A percentile compares a stretch with the other conserved stretches of the same genome.
Evolutionary conservation across 92 coral and sea anemone genomes (phyloP).

Genomic region (Heteractis magnifica): DNA sequence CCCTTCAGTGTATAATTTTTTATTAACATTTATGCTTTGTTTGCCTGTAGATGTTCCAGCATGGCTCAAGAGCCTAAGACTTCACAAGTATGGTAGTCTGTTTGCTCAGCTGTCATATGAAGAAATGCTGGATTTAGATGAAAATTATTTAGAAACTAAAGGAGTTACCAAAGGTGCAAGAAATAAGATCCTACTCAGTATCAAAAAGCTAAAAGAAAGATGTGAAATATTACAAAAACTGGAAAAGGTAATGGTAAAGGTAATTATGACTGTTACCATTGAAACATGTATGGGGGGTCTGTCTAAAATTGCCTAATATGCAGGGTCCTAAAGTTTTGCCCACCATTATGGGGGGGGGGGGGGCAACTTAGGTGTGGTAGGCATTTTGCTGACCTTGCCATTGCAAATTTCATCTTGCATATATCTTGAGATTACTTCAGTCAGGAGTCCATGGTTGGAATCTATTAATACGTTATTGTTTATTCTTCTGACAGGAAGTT

Average conservation of each 20-base stretch:
- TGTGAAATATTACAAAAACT: conserved; percentile 63
- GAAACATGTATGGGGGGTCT: too few relatives aligned
- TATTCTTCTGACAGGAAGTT: conserved; percentile 65
- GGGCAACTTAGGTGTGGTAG: too few relatives aligned
- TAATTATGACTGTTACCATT: background rate
- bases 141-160: conserved; percentile 70
- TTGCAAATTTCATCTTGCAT: too few relatives aligned
- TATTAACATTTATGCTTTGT: background rate
- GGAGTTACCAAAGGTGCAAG: conserved; percentile 98
- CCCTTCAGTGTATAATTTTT: background rate
- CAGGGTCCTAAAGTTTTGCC: too few relatives aligned
- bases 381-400: too few relatives aligned
- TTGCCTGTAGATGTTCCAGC: conserved; percentile 65
- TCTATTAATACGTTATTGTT: background rate
- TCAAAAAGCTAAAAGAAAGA: conserved; percentile 79
- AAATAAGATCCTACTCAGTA: conserved; percentile 84
- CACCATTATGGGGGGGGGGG: too few relatives aligned
- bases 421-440: too few relatives aligned
- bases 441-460: background rate
- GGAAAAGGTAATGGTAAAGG: conserved; percentile 96
- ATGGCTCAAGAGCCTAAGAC: conserved; percentile 87
- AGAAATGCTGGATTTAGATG: conserved; percentile 79
- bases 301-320: too few relatives aligned
- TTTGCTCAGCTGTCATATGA: conserved; percentile 86
- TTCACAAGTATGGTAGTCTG: conserved; percentile 90